Conservation (phyloP, 2,113 vertebrate genomes). For the Alethe castanea region DNA sequence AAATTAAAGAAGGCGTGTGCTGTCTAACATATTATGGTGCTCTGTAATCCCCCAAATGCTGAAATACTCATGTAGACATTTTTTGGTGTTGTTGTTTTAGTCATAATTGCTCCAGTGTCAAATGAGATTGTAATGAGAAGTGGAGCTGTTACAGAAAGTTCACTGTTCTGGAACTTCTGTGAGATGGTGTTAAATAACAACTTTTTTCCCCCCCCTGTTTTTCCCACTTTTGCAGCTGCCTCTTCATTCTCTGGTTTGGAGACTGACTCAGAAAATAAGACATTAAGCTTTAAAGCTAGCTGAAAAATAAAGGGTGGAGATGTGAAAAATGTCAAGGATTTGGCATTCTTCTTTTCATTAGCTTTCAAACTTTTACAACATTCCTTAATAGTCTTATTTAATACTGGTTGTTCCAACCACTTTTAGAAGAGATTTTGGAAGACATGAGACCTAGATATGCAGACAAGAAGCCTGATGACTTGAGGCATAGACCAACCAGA, state of each 20-base stretch:
- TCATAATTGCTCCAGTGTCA: constrained; percentile 55
- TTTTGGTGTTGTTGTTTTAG: constrained; percentile 19
- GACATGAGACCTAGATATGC: not conserved
- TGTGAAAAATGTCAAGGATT: constrained; percentile 59
- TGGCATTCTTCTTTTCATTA: constrained; percentile 36
- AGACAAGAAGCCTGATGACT: not conserved
- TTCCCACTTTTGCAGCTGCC: constrained; percentile 67
- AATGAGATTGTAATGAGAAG: constrained; percentile 35
- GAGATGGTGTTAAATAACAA: constrained; percentile 57
- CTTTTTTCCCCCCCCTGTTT: constrained; percentile 48
- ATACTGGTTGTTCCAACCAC: not conserved
- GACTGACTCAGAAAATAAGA: constrained; percentile 56
- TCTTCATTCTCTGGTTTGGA: constrained; percentile 61
- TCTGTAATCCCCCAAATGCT: not conserved
- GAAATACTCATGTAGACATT: not conserved
- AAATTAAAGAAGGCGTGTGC: not conserved
- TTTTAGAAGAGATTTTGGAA: constrained; percentile 34
- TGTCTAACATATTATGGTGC: not conserved
- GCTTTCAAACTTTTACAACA: constrained; percentile 37
- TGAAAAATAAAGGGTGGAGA: constrained; percentile 66
- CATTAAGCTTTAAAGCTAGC: constrained; percentile 55
- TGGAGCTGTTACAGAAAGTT: constrained; percentile 57
- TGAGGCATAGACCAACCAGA: not conserved
- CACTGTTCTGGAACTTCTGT: constrained; percentile 38
- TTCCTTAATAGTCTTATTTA: constrained; percentile 33